Percentiles rank a stretch among this genome's conserved stretches.
Evolutionary conservation across 2,113 vertebrate species (phyloP).

Genomic region (Otis tarda): DNA sequence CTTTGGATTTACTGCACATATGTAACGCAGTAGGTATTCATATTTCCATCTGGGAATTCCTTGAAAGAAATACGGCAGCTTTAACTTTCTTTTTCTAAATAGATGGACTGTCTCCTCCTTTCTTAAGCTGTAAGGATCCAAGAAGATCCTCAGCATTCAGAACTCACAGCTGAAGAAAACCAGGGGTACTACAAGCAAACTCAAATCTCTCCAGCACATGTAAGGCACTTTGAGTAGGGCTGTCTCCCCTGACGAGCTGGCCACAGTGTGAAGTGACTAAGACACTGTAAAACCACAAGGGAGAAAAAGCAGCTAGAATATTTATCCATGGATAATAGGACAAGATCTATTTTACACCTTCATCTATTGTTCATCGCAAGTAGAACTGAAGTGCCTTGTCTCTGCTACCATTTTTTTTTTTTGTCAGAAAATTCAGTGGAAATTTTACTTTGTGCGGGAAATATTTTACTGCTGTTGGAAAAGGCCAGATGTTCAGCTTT

Average conservation of each 20-base stretch:
- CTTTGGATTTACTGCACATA: background rate
- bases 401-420: background rate
- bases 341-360: background rate
- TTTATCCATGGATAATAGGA: background rate
- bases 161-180: background rate
- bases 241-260: background rate
- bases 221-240: background rate
- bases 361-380: background rate
- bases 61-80: background rate
- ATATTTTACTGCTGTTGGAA: background rate
- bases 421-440: background rate
- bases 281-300: background rate
- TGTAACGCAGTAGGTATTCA: accelerated
- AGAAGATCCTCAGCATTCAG: background rate
- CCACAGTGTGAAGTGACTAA: background rate
- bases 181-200: background rate
- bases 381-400: background rate
- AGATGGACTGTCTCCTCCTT: background rate
- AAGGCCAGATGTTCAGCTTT: background rate
- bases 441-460: background rate
- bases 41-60: background rate
- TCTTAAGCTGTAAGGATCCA: background rate
- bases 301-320: background rate
- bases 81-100: background rate
- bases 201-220: background rate